A percentile compares a stretch with the other conserved stretches of the same genome.
phyloP scores from a whole-genome alignment of 2,797 vertebrate genomes.

The Pogonophryne albipinna region DNA sequence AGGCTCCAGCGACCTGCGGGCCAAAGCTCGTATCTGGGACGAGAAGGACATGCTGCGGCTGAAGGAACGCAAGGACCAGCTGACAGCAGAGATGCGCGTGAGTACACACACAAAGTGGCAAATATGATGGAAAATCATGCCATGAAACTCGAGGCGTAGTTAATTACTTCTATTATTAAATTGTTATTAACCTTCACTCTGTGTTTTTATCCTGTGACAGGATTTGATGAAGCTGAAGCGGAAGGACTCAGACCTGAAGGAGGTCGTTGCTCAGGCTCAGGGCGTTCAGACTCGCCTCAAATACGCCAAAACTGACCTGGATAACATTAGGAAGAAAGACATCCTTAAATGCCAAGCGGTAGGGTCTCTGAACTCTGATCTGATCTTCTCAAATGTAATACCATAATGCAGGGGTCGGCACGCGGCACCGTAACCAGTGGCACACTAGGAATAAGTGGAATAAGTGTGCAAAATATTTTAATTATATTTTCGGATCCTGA shows the following conservation, averaged over 20 bases:
- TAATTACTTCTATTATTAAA: too few species aligned
- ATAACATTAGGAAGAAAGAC: constrained; percentile 87
- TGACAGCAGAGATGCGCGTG: constrained; percentile 89
- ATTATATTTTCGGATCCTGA: too few species aligned
- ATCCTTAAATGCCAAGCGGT: constrained; percentile 86
- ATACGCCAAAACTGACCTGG: constrained; percentile 91
- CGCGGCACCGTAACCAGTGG: too few species aligned
- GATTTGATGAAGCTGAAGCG: constrained; percentile 87
- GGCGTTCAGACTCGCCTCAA: constrained; percentile 91
- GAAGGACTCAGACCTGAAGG: constrained; percentile 92
- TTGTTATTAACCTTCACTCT: neutral
- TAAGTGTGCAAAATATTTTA: too few species aligned
- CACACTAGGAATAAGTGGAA: too few species aligned
- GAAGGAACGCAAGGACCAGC: constrained; percentile 86
- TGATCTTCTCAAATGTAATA: neutral
- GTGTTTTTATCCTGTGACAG: constrained; percentile 74
- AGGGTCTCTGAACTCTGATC: constrained; percentile 25
- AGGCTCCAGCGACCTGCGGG: constrained; percentile 90
- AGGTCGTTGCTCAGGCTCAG: constrained; percentile 85
- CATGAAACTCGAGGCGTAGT: too few species aligned
- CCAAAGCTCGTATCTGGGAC: constrained; percentile 93
- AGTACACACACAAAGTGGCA: constrained; percentile 36
- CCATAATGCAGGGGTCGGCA: neutral
- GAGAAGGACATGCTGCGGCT: constrained; percentile 90
- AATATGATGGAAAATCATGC: neutral